Evolutionary conservation across 37 sponge, comb jelly and placozoan genomes (phyloP).

Genomic region (Sycon ciliatum): DNA sequence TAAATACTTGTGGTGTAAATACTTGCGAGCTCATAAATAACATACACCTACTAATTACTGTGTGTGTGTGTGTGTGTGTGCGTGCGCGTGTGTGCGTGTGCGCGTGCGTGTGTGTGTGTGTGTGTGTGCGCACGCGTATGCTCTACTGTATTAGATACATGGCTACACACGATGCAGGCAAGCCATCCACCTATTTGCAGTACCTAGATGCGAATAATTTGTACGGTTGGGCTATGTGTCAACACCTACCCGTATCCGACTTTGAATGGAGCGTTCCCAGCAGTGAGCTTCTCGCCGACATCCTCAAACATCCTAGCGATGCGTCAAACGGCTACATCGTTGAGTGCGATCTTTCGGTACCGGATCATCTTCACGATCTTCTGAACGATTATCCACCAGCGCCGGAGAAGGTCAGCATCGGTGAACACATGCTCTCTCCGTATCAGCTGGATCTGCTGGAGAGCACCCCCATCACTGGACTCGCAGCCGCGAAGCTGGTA

Average conservation of each 20-base stretch:
- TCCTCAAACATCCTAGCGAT: conserved; percentile 1
- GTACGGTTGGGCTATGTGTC: conserved; percentile 8
- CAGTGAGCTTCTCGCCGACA: not conserved
- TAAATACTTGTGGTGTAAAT: no score
- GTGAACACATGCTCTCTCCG: no score
- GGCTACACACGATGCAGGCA: no score
- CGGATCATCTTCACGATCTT: conserved; percentile 3
- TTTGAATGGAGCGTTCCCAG: not conserved
- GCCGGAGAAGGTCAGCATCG: not conserved
- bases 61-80: no score
- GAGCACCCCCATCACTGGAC: no score
- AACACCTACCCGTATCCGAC: not conserved
- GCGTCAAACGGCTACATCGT: conserved; percentile 10
- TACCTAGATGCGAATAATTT: conserved; percentile 22
- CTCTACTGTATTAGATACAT: no score
- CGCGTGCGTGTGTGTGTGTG: no score
- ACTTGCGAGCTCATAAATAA: no score
- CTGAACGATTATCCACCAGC: conserved; percentile 19
- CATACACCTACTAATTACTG: no score
- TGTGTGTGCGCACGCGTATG: no score
- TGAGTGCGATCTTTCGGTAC: conserved; percentile 12
- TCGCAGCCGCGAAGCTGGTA: no score
- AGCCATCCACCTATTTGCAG: not conserved
- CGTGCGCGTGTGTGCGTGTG: no score
- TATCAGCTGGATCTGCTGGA: not conserved